Evolutionary conservation across 2,113 vertebrate species (phyloP).

Genomic region (Cyphomyrus discorhynchus): DNA sequence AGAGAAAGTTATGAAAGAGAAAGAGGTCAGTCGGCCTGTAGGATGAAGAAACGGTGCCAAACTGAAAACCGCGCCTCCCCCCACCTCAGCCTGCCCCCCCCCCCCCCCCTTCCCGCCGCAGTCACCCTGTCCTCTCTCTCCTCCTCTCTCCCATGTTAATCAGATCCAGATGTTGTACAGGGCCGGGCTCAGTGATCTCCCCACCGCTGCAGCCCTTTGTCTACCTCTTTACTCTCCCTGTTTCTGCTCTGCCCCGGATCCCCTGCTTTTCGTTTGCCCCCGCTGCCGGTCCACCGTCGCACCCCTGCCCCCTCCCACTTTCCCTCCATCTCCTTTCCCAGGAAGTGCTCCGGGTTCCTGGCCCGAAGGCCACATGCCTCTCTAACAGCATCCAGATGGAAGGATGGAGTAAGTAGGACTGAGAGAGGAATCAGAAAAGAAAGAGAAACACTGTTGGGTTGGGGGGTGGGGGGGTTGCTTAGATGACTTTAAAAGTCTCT

Average conservation of each 20-base stretch:
- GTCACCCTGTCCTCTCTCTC: slow-evolving; percentile 23
- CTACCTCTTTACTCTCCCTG: background rate
- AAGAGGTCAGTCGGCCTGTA: slow-evolving; percentile 35
- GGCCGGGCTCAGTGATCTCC: slow-evolving; percentile 19
- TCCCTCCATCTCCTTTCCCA: slow-evolving; percentile 32
- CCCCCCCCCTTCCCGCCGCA: background rate
- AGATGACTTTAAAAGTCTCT: slow-evolving; percentile 6
- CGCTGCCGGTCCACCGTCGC: background rate
- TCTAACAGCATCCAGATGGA: slow-evolving; percentile 60
- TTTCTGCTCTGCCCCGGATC: slow-evolving; percentile 14
- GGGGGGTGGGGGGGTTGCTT: background rate
- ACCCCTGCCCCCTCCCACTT: slow-evolving; percentile 11
- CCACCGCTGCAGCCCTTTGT: background rate
- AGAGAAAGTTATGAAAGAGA: slow-evolving; percentile 7
- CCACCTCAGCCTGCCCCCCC: slow-evolving; percentile 19
- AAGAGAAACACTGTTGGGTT: background rate
- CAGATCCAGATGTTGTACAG: slow-evolving; percentile 55
- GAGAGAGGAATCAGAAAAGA: slow-evolving; percentile 16
- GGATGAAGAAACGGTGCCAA: slow-evolving; percentile 31
- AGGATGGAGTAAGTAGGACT: slow-evolving; percentile 36
- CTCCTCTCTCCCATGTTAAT: slow-evolving; percentile 42
- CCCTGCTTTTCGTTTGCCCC: slow-evolving; percentile 18
- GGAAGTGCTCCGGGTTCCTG: slow-evolving; percentile 59
- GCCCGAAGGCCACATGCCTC: slow-evolving; percentile 52
- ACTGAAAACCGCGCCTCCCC: slow-evolving; percentile 33